Evolutionary conservation across 2,888 invertebrate genomes (phyloP), one percentile per base, ranked within the genome.

Genomic region (Dasypogon diadema): DNA sequence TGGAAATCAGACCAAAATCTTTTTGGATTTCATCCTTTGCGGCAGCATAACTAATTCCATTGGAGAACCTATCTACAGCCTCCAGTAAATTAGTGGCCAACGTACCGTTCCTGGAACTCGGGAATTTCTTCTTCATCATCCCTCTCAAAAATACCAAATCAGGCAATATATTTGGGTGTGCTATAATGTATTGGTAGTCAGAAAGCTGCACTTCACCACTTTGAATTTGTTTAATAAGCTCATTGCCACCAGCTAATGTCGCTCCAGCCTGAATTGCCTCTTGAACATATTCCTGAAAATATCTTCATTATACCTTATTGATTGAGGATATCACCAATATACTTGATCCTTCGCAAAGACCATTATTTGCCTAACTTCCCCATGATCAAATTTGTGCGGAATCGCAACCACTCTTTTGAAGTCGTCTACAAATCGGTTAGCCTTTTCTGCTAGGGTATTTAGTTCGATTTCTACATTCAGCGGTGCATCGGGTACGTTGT

Each of bases 111-210:
- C 88, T 88, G 0, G 90, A 85, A 80, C 89, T 92, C 0, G 96
- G 96, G 84, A 94, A 95, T 80, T 90, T 91, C 77, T 87, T 90
- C 81, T 92, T 94, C 88, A 96, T 87, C 55, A 96, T 82, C 1
- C 95, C 96, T 78, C 94, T 89, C 75, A 96, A 87, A 0, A 90
- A 88, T 1, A 93, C 89, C 42, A 96, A 82, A 70, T 96, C 95
- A 0, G 93, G 89, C 63, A 95, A 84, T 77, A 96, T 92, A 82
- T 92, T 91, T 0, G 93, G 92, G 87, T 96, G 94, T 0, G 94
- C 93, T 12, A 96, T 87, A 5, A 93, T 83, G 81, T 89, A 91
- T 80, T 94, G 90, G 82, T 91, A 96, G 79, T 96, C 93, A 2
- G 87, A 85, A 1, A 92, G 81, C 75, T 88, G 86, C 2, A 93